Percentiles rank a stretch among this genome's conserved stretches.
Evolutionary conservation across 2,888 invertebrate genomes (phyloP).

Genomic region (Dendrolimus pini): DNA sequence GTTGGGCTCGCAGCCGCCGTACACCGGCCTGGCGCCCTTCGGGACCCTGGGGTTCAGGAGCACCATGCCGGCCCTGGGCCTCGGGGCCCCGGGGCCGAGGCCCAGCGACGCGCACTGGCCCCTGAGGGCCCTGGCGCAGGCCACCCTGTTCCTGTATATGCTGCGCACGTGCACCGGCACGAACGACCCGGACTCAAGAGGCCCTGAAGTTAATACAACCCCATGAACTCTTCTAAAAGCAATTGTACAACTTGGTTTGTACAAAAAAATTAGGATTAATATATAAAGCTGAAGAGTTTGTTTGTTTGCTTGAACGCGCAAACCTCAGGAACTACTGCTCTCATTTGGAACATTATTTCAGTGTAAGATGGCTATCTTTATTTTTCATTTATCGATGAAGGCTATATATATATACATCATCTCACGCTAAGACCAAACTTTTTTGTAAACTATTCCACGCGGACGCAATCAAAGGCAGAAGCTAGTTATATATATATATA

Average conservation of each 20-base stretch:
- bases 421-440: too few species aligned
- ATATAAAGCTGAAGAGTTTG: too few species aligned
- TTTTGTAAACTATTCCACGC: too few species aligned
- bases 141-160: slow-evolving; percentile 94
- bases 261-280: too few species aligned
- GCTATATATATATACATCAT: too few species aligned
- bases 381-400: too few species aligned
- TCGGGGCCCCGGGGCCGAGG: slow-evolving; percentile 85
- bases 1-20: slow-evolving; percentile 24
- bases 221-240: neutral
- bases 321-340: too few species aligned
- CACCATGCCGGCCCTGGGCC: slow-evolving; percentile 91
- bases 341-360: too few species aligned
- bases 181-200: slow-evolving; percentile 87
- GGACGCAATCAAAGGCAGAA: too few species aligned
- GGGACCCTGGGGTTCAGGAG: slow-evolving; percentile 72
- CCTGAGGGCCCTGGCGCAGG: slow-evolving; percentile 89
- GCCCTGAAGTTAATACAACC: slow-evolving; percentile 65
- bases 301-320: too few species aligned
- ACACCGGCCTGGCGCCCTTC: slow-evolving; percentile 18
- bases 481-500: too few species aligned
- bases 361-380: too few species aligned
- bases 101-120: slow-evolving; percentile 69
- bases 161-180: slow-evolving; percentile 86
- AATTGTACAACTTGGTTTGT: neutral